Base-by-base conservation (phyloP, 2,888 invertebrate species). In the Caenorhabditis sp. region DNA sequence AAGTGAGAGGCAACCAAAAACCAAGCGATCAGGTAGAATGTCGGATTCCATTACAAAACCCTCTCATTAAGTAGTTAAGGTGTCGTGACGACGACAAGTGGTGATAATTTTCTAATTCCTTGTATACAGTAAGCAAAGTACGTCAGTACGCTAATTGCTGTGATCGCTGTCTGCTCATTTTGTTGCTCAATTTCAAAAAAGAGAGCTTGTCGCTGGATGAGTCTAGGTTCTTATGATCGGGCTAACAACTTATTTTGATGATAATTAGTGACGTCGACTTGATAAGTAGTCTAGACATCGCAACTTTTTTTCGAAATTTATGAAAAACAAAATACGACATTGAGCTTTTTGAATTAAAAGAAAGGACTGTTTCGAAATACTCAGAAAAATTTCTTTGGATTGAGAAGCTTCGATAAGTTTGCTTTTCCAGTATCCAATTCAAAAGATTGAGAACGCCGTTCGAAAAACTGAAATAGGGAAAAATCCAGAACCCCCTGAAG, bases 1-100 rank as follows among this genome's bases (percentile, higher is more conserved):
- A 59, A 56, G 68, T 22, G 51, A n/a, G 77, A 61, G 61, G 51
- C 47, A 28, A 77, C 44, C 61, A 77, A 28, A 76, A 76, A 76
- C 68, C 68, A 59, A 19, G 56, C 56, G 73, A 56, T 66, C 75
- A 47, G 47, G 31, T 72, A 28, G 38, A 73, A 31, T 35, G 22
- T 2, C 19, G 24, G 19, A 24, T 28, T 31, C 19, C 49, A 41
- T 47, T 38, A 41, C 38, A 38, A 54, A 26, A 35, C 8, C 66
- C 38, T 31, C 4, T 47, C 56, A 66, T 75, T 66, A 68, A 41
- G 41, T 38, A 19, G 41, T 16, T 1, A 44, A 1, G 12, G 12
- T 28, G 5, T 24, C n/a, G 41, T 64, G 74, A 74, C 74, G 74
- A 54, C 64, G 64, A 35, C n/a, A n/a, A n/a, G n/a, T n/a, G 24